A percentile compares a stretch with the other conserved stretches of the same genome.
Conservation (phyloP, 2,888 invertebrate species). For the Cyrtodaria siliqua region DNA sequence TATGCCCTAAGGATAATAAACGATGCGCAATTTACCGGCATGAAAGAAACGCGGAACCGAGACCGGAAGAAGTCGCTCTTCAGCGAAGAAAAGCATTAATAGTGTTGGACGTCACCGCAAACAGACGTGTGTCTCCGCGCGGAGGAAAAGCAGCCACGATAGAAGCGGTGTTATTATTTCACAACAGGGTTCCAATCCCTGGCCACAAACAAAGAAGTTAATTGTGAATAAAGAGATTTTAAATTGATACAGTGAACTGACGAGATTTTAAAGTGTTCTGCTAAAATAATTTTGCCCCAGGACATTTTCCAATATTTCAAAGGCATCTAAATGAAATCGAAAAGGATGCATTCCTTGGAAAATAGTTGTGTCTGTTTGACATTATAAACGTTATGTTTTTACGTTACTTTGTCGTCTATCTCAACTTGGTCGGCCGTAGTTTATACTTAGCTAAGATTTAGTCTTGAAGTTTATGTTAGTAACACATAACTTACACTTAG, state of each 20-base stretch:
- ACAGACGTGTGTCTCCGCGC: constrained; percentile 34
- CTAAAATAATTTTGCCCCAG: constrained; percentile 31
- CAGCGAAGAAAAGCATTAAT: constrained; percentile 62
- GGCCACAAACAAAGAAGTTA: constrained; percentile 57
- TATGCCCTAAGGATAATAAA: constrained; percentile 57
- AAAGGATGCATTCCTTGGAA: constrained; percentile 6
- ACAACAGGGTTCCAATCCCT: constrained; percentile 30
- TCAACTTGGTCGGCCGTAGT: too few species aligned
- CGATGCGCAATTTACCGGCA: constrained; percentile 63
- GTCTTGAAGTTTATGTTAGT: too few species aligned
- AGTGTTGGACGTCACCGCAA: constrained; percentile 52
- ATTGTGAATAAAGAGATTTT: constrained; percentile 61
- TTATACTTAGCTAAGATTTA: too few species aligned
- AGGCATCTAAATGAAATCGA: constrained; percentile 1
- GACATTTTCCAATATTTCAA: constrained; percentile 4
- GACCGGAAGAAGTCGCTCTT: constrained; percentile 62
- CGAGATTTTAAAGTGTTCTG: neutral
- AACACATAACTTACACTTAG: too few species aligned
- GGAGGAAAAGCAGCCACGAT: constrained; percentile 19
- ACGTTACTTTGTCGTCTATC: too few species aligned
- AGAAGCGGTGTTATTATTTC: constrained; percentile 47
- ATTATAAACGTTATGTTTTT: too few species aligned
- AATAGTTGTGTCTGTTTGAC: too few species aligned
- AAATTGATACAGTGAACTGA: constrained; percentile 30
- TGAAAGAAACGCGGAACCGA: constrained; percentile 60